Evolutionary conservation across 2,113 vertebrate genomes (phyloP).

Genomic region (Atrichornis clamosus): DNA sequence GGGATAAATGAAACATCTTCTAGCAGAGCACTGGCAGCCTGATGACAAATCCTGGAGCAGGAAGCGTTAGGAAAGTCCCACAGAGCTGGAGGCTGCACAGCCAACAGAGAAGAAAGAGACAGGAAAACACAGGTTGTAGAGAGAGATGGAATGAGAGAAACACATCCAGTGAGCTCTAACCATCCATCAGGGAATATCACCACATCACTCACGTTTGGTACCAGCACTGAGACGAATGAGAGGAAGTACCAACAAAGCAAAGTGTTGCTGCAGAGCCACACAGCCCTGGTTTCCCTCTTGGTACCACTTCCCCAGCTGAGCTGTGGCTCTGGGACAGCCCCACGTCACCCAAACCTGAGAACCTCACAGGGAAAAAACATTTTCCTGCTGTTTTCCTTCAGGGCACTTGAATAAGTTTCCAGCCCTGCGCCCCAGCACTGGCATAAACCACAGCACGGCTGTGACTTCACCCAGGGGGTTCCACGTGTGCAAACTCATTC

Average conservation of each 20-base stretch:
- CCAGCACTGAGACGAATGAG: accelerated
- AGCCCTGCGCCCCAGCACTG: neutral
- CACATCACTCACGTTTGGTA: neutral
- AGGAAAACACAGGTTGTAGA: neutral
- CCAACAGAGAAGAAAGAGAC: neutral
- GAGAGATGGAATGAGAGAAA: neutral
- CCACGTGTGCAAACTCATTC: neutral
- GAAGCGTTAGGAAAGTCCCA: neutral
- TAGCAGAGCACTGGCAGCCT: neutral
- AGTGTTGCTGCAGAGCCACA: neutral
- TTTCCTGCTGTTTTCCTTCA: neutral
- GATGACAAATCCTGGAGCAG: neutral
- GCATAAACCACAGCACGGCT: neutral
- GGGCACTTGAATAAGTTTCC: neutral
- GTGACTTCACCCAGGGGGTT: accelerated
- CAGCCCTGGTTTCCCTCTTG: neutral
- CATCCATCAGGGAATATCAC: neutral
- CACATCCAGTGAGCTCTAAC: neutral
- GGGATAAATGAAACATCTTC: neutral
- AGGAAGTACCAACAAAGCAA: neutral
- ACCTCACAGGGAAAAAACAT: neutral
- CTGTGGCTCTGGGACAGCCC: neutral
- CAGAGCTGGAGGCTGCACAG: neutral
- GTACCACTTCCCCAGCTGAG: neutral
- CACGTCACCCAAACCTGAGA: neutral